Percentiles rank a stretch among this genome's conserved stretches.
phyloP scores from a whole-genome alignment of 1,140 invertebrate genomes.

The Drosophila lini region DNA sequence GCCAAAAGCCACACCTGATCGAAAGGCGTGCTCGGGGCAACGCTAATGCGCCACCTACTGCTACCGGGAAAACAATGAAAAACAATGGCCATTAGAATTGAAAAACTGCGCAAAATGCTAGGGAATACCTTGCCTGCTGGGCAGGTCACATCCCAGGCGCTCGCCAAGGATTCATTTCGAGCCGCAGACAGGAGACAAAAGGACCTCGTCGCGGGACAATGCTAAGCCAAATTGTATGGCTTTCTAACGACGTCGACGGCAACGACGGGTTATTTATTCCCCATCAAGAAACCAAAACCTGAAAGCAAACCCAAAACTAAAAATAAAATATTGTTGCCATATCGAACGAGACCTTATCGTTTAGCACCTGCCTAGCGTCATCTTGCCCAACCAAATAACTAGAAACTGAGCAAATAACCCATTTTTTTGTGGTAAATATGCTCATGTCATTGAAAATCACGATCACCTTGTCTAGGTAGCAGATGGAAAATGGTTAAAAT shows the following conservation, averaged over 20 bases:
- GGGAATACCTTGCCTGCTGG: slow-evolving; percentile 15
- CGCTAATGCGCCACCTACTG: slow-evolving; percentile 57
- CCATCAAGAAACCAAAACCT: slow-evolving; percentile 23
- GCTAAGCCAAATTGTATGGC: slow-evolving; percentile 58
- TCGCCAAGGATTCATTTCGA: slow-evolving; percentile 41
- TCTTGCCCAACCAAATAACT: slow-evolving; percentile 31
- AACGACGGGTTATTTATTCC: slow-evolving; percentile 22
- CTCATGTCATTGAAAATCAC: slow-evolving; percentile 75
- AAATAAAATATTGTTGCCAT: slow-evolving; percentile 23
- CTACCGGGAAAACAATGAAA: slow-evolving; percentile 42
- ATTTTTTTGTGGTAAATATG: slow-evolving; percentile 77
- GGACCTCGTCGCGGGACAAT: slow-evolving; percentile 36
- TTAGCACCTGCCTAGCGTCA: slow-evolving; percentile 64
- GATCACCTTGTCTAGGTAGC: slow-evolving; percentile 51
- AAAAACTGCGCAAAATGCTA: slow-evolving; percentile 52
- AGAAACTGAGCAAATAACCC: slow-evolving; percentile 60
- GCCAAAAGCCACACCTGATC: slow-evolving; percentile 44
- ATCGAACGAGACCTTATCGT: slow-evolving; percentile 51
- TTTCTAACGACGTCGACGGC: slow-evolving; percentile 46
- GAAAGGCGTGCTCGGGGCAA: slow-evolving; percentile 48
- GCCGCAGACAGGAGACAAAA: slow-evolving; percentile 31
- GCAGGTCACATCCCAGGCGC: slow-evolving; percentile 31
- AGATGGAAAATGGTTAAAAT: slow-evolving; percentile 25
- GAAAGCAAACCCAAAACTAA: not conserved
- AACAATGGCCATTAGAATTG: slow-evolving; percentile 32